Percentiles rank a stretch among this genome's conserved stretches.
Conservation (phyloP, 2,797 vertebrate species). For the Sebastes minor region DNA sequence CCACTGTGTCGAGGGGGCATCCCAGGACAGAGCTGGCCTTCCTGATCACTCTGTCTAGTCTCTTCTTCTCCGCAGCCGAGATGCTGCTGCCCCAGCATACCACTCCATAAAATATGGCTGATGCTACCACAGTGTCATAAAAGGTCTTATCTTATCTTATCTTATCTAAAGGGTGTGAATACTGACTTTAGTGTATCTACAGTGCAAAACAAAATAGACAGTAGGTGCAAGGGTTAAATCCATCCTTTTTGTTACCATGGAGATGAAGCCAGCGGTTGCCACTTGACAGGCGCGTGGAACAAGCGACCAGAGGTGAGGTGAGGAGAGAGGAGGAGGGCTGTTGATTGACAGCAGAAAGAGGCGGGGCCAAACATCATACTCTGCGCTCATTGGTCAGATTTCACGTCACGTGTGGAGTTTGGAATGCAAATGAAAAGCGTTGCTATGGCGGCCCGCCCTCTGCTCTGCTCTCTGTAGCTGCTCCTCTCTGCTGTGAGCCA, state of each 20-base stretch:
- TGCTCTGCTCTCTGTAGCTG: constrained; percentile 24
- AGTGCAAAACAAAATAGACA: constrained; percentile 27
- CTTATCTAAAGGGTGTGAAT: not conserved
- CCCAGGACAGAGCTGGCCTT: no score
- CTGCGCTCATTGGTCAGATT: constrained; percentile 64
- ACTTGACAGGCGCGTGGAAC: constrained; percentile 75
- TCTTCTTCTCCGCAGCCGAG: no score
- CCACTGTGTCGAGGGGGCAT: no score
- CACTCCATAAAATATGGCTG: fast-evolving
- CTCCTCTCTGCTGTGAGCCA: constrained; percentile 61
- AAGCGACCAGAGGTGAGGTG: constrained; percentile 30
- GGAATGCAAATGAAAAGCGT: constrained; percentile 81
- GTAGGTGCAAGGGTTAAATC: constrained; percentile 62
- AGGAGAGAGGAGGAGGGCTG: not conserved
- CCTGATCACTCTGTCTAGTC: no score
- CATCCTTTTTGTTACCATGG: constrained; percentile 75
- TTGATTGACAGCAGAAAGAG: constrained; percentile 32
- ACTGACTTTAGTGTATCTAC: not conserved
- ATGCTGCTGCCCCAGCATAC: no score
- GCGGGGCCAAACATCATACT: constrained; percentile 29
- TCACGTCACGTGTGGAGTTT: constrained; percentile 66
- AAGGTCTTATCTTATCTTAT: not conserved
- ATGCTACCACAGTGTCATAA: no score
- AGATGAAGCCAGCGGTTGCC: constrained; percentile 63
- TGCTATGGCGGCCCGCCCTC: constrained; percentile 31